A percentile compares a stretch with the other conserved stretches of the same genome.
These are phyloP conservation scores for Zoanthus solanderi DNA, from an alignment of 92 coral and sea anemone species.

Conservation along the genomic window DNA sequence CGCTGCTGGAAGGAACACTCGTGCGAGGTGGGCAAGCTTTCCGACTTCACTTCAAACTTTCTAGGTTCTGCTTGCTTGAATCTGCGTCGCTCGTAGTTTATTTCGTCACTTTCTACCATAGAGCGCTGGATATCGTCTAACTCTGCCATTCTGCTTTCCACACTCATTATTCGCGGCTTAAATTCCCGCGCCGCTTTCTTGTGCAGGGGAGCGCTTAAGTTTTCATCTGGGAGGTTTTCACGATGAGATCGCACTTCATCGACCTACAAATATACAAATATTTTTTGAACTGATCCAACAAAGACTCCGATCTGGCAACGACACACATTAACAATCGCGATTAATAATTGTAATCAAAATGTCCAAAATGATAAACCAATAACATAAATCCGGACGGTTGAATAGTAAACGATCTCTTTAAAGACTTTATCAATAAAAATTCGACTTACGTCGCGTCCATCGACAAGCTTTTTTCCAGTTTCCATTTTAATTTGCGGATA, in stretches of 20 bases:
- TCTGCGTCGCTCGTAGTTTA: slow-evolving; percentile 74
- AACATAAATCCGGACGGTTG: slow-evolving; percentile 73
- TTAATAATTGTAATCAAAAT: slow-evolving; percentile 89
- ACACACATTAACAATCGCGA: slow-evolving; percentile 87
- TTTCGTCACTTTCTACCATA: slow-evolving; percentile 92
- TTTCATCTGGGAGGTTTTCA: slow-evolving; percentile 11
- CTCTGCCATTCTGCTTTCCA: slow-evolving; percentile 99
- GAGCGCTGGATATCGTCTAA: slow-evolving; percentile 96
- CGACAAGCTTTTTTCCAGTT: slow-evolving; percentile 68
- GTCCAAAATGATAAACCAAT: slow-evolving; percentile 76
- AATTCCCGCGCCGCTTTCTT: slow-evolving; percentile 48
- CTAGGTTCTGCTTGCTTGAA: slow-evolving; percentile 72
- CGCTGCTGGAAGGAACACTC: slow-evolving; percentile 64
- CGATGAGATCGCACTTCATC: slow-evolving; percentile 13
- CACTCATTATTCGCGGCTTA: slow-evolving; percentile 59
- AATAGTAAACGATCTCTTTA: slow-evolving; percentile 35
- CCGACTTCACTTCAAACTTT: slow-evolving; percentile 72
- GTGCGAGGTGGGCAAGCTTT: slow-evolving; percentile 67
- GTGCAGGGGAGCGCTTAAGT: slow-evolving; percentile 17
- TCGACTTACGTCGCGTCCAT: slow-evolving; percentile 83
- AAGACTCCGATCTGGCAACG: slow-evolving; percentile 55
- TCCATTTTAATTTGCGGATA: slow-evolving; percentile 69
- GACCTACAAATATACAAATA: slow-evolving; percentile 6
- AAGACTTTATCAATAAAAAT: slow-evolving; percentile 13
- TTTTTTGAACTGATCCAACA: slow-evolving; percentile 9